Conservation (phyloP, 2,797 vertebrate species). For the Platalea minor region DNA sequence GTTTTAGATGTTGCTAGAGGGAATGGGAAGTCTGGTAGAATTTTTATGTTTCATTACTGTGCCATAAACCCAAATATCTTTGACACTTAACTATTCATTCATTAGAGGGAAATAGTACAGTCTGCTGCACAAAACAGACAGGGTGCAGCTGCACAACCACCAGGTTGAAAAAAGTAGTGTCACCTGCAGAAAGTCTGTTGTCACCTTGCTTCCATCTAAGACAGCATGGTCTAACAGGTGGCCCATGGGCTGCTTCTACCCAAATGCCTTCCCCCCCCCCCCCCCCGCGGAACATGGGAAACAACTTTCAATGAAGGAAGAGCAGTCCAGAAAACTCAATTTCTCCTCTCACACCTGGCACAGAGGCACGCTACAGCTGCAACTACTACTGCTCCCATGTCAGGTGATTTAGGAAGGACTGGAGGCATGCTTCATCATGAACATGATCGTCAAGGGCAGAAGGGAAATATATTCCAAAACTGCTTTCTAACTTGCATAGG, state of each 20-base stretch:
- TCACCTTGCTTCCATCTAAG: neutral
- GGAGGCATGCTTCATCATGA: neutral
- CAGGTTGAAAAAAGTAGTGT: neutral
- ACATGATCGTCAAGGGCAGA: neutral
- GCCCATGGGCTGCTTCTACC: neutral
- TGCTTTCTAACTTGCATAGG: neutral
- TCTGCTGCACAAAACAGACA: neutral
- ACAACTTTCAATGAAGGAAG: neutral
- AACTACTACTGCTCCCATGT: neutral
- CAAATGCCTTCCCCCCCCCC: neutral
- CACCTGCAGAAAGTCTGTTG: neutral
- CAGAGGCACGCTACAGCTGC: neutral
- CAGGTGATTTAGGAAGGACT: neutral
- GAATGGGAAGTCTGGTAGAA: neutral
- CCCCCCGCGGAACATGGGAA: neutral
- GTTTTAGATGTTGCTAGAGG: neutral
- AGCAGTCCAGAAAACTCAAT: neutral
- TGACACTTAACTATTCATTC: neutral
- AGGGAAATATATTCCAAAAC: neutral
- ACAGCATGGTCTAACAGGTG: neutral
- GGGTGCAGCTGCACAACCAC: neutral
- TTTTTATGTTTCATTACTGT: neutral
- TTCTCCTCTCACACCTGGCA: neutral
- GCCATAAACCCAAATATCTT: accelerated
- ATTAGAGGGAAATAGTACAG: neutral